Percentiles rank a stretch among this genome's conserved stretches.
Evolutionary conservation across 2,888 invertebrate species (phyloP).

Genomic region (Oligia latruncula): DNA sequence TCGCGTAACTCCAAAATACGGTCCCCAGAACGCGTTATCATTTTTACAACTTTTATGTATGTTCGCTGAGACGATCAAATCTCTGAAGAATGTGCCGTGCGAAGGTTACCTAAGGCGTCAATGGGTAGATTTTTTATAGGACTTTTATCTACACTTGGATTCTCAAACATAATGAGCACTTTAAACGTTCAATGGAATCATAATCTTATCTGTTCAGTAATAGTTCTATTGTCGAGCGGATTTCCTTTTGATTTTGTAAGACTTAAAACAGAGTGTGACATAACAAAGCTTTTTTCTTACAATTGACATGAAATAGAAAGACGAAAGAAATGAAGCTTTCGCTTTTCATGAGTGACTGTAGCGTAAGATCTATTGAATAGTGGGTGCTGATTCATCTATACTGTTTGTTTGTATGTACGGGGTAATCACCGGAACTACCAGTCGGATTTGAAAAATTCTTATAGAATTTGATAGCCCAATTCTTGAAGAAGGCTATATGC

Average conservation of each 20-base stretch:
- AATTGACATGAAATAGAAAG: not conserved
- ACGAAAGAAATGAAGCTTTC: not conserved
- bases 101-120: constrained; percentile 63
- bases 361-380: not conserved
- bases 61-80: constrained; percentile 73
- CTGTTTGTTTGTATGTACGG: no score
- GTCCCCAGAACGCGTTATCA: constrained; percentile 67
- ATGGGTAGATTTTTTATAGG: constrained; percentile 64
- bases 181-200: constrained; percentile 47
- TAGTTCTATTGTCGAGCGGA: constrained; percentile 31
- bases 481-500: no score
- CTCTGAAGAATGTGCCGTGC: constrained; percentile 71
- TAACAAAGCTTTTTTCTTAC: not conserved
- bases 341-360: not conserved
- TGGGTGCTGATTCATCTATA: not conserved
- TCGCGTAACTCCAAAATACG: constrained; percentile 61
- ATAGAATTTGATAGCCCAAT: no score
- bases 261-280: not conserved
- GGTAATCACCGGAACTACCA: no score
- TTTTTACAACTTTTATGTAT: constrained; percentile 73
- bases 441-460: no score
- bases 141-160: constrained; percentile 61
- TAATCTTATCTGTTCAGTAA: constrained; percentile 52
- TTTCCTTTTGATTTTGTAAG: constrained; percentile 18
- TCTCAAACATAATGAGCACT: constrained; percentile 66